A percentile compares a stretch with the other conserved stretches of the same genome.
phyloP scores from a whole-genome alignment of 2,113 vertebrate species.

The Climacteris rufus region DNA sequence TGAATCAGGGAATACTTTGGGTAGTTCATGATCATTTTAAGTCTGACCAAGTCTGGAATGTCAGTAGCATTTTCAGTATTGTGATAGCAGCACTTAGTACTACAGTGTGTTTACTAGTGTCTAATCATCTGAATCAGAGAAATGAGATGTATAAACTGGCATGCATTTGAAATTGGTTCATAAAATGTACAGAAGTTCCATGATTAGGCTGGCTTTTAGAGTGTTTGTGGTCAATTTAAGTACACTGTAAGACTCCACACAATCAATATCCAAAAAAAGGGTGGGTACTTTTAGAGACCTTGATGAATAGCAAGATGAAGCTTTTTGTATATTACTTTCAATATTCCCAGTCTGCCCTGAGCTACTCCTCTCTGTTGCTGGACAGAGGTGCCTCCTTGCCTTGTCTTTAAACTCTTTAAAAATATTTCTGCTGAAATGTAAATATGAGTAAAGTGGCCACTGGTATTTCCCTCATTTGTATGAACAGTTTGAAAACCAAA shows the following conservation, averaged over 20 bases:
- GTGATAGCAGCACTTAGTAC: not conserved
- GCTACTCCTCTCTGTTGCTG: not conserved
- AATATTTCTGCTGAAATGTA: not conserved
- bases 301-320: not conserved
- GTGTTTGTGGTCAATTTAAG: not conserved
- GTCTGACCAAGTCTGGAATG: not conserved
- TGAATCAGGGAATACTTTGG: not conserved
- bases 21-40: not conserved
- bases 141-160: not conserved
- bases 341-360: not conserved
- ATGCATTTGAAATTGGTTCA: not conserved
- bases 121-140: not conserved
- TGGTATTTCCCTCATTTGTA: not conserved
- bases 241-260: not conserved
- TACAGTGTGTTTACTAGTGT: not conserved
- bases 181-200: not conserved
- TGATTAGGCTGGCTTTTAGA: not conserved
- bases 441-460: not conserved
- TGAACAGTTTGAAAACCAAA: not conserved
- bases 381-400: not conserved
- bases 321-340: not conserved
- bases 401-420: not conserved
- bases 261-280: not conserved
- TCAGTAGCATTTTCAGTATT: not conserved
- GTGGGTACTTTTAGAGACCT: not conserved